Evolutionary conservation across 1,140 invertebrate genomes (phyloP).

Genomic region (Temnothorax nylanderi): DNA sequence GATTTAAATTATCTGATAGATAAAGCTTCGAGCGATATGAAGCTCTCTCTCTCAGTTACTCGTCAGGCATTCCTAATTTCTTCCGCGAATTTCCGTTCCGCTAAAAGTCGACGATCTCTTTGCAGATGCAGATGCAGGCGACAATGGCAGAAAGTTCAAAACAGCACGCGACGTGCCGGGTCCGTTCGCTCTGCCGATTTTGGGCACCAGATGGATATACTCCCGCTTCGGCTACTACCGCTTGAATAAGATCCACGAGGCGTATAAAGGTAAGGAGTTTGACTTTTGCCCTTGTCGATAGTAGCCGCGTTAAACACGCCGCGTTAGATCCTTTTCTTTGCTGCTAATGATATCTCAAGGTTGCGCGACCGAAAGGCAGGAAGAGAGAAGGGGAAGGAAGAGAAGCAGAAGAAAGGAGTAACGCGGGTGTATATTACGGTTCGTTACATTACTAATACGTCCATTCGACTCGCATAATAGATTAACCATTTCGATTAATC

Average conservation of each 20-base stretch:
- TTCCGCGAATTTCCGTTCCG: no score
- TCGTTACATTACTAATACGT: constrained; percentile 12
- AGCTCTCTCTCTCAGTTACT: neutral
- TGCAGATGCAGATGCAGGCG: neutral
- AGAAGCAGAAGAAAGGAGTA: neutral
- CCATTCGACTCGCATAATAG: neutral
- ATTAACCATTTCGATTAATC: constrained; percentile 27
- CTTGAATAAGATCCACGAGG: constrained; percentile 92
- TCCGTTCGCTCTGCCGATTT: constrained; percentile 89
- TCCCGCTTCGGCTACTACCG: constrained; percentile 88
- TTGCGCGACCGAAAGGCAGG: neutral
- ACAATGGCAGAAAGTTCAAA: constrained; percentile 62
- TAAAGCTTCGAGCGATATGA: neutral
- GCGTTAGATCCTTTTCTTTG: neutral
- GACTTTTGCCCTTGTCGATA: constrained; percentile 30
- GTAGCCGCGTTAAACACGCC: neutral
- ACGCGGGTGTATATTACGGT: neutral
- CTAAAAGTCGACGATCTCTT: neutral
- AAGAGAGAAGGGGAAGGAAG: no score
- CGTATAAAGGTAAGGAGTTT: constrained; percentile 89
- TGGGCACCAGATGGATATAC: constrained; percentile 94
- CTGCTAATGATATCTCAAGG: constrained; percentile 17
- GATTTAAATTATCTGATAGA: neutral
- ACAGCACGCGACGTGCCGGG: constrained; percentile 88
- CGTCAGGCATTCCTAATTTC: neutral